Percentiles rank a stretch among this genome's conserved stretches.
phyloP scores from a whole-genome alignment of 2,797 vertebrate species.

The Pangasius larnaudii region DNA sequence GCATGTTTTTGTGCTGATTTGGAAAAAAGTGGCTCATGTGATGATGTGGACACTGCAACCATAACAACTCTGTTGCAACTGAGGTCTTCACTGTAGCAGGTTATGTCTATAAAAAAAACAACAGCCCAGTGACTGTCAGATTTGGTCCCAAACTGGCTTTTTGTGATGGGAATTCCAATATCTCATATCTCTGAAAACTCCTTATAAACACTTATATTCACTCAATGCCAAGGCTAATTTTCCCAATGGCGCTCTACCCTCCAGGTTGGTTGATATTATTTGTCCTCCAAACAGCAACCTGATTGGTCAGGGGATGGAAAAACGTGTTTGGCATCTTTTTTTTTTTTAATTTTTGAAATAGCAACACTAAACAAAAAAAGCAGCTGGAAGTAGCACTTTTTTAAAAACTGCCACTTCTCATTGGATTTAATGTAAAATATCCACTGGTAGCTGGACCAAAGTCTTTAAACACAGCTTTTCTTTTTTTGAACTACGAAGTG shows the following conservation, averaged over 20 bases:
- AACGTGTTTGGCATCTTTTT: too few relatives aligned
- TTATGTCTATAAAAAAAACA: not conserved
- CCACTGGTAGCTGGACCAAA: not conserved
- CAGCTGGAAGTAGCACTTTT: not conserved
- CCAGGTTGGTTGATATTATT: not conserved
- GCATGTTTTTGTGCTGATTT: constrained; percentile 11
- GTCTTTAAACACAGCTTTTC: not conserved
- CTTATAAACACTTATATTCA: not conserved
- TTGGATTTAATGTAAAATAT: too few relatives aligned
- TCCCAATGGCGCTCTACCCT: not conserved
- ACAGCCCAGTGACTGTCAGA: not conserved
- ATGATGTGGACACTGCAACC: not conserved
- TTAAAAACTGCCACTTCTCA: too few relatives aligned
- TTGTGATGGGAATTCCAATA: not conserved
- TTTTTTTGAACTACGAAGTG: not conserved
- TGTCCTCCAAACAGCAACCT: not conserved
- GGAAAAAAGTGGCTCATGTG: constrained; percentile 10
- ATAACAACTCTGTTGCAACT: not conserved
- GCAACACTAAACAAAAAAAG: not conserved
- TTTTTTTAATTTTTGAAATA: too few relatives aligned
- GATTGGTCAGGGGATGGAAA: not conserved
- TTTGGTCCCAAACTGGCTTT: not conserved
- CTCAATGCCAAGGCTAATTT: not conserved
- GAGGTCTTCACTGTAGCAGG: not conserved
- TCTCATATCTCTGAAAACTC: not conserved